A percentile compares a stretch with the other conserved stretches of the same genome.
These are phyloP conservation scores for Drosophila diplacantha DNA, from an alignment of 2,888 invertebrate species.

Conservation along the genomic window DNA sequence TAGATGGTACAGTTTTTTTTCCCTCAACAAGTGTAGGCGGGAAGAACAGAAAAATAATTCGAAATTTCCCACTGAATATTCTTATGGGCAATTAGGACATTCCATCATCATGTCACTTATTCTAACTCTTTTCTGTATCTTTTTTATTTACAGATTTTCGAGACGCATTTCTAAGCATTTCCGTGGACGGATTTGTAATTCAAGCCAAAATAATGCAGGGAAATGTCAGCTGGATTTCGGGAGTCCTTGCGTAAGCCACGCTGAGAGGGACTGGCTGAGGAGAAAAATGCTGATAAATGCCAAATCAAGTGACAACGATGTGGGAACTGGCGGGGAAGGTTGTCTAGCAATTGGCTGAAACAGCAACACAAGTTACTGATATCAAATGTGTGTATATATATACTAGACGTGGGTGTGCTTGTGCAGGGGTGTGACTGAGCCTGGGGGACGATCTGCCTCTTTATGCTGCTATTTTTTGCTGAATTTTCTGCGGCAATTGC, in stretches of 20 bases:
- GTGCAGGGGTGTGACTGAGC: slow-evolving; percentile 30
- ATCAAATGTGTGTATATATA: slow-evolving; percentile 49
- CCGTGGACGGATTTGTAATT: slow-evolving; percentile 24
- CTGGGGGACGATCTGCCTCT: slow-evolving; percentile 16
- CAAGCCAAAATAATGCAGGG: slow-evolving; percentile 35
- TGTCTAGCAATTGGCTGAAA: slow-evolving; percentile 58
- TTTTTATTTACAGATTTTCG: slow-evolving; percentile 64
- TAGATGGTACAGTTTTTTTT: not conserved
- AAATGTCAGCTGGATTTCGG: slow-evolving; percentile 33
- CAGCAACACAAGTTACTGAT: slow-evolving; percentile 55
- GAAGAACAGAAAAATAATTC: not conserved
- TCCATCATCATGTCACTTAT: slow-evolving; percentile 3
- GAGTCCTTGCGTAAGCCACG: slow-evolving; percentile 13
- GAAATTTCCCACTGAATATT: not conserved
- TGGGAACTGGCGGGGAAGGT: slow-evolving; percentile 43
- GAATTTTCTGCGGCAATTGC: slow-evolving; percentile 43
- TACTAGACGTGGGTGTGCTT: slow-evolving; percentile 19
- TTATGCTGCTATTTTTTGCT: slow-evolving; percentile 28
- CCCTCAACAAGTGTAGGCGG: not conserved
- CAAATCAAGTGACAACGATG: slow-evolving; percentile 69
- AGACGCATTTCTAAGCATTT: slow-evolving; percentile 69
- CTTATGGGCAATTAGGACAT: not conserved
- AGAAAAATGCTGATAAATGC: slow-evolving; percentile 63
- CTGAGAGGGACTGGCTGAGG: slow-evolving; percentile 5
- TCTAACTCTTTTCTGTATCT: slow-evolving; percentile 9